Percentiles rank a stretch among this genome's conserved stretches.
These are phyloP conservation scores for Percina caprodes DNA, from an alignment of 2,113 vertebrate genomes.

Conservation along the genomic window DNA sequence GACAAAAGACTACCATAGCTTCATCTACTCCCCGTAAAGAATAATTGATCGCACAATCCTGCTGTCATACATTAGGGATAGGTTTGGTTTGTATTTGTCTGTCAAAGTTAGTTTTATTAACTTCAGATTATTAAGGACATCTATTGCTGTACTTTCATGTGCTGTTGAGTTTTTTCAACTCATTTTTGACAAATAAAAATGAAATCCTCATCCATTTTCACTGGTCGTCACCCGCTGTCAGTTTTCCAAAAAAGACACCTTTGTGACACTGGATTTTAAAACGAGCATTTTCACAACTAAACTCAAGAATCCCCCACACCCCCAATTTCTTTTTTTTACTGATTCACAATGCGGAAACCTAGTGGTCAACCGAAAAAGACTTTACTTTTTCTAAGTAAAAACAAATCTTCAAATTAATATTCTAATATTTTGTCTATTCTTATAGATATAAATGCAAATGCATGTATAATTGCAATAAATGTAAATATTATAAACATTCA, in stretches of 20 bases:
- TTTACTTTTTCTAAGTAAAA: neutral
- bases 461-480: neutral
- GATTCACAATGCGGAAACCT: neutral
- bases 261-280: neutral
- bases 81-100: neutral
- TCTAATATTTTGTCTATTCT: neutral
- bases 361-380: no score
- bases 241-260: constrained; percentile 6
- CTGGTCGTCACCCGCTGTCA: neutral
- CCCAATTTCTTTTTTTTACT: neutral
- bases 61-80: no score
- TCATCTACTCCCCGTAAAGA: constrained; percentile 21
- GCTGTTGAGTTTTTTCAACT: neutral
- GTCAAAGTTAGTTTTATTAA: constrained; percentile 27
- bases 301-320: no score
- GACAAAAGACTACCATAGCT: constrained; percentile 4
- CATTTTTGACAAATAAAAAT: constrained; percentile 17
- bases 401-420: neutral
- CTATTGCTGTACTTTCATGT: constrained; percentile 9
- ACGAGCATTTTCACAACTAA: neutral
- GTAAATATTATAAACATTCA: neutral
- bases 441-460: neutral
- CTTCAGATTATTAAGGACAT: constrained; percentile 17
- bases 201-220: neutral
- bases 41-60: constrained; percentile 11